Conservation (phyloP, 2,888 invertebrate species). For the Ferdinandea cuprea region DNA sequence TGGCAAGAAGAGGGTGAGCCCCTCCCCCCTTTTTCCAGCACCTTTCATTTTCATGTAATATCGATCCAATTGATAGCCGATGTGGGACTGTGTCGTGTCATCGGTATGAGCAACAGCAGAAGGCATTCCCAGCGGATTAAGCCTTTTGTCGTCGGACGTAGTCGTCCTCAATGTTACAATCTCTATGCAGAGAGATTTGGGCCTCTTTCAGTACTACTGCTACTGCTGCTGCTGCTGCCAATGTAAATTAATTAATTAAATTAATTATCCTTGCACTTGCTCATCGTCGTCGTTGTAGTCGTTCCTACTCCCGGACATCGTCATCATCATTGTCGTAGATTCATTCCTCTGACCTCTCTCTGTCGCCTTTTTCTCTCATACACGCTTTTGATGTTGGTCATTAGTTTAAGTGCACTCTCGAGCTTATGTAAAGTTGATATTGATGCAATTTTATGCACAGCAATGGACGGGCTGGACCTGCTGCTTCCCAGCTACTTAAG, state of each 20-base stretch:
- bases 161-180: constrained; percentile 3
- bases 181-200: background rate
- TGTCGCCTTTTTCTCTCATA: too few relatives aligned
- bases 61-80: constrained; percentile 60
- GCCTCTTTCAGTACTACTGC: constrained; percentile 3
- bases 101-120: background rate
- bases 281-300: constrained; percentile 37
- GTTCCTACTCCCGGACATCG: background rate
- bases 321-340: constrained; percentile 24
- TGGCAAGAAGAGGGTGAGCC: constrained; percentile 43
- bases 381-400: constrained; percentile 70
- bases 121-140: constrained; percentile 65
- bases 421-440: constrained; percentile 75
- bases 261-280: constrained; percentile 71
- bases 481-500: constrained; percentile 61
- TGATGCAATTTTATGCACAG: constrained; percentile 74
- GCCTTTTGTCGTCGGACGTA: too few relatives aligned
- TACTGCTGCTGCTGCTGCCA: constrained; percentile 51
- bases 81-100: constrained; percentile 15
- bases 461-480: constrained; percentile 56
- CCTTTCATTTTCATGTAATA: constrained; percentile 35
- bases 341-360: constrained; percentile 38
- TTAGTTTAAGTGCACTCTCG: constrained; percentile 74
- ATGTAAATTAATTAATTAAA: constrained; percentile 74
- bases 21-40: constrained; percentile 2